Evolutionary conservation across 2,888 invertebrate genomes (phyloP).

Genomic region (Ditylenchus weischeri): DNA sequence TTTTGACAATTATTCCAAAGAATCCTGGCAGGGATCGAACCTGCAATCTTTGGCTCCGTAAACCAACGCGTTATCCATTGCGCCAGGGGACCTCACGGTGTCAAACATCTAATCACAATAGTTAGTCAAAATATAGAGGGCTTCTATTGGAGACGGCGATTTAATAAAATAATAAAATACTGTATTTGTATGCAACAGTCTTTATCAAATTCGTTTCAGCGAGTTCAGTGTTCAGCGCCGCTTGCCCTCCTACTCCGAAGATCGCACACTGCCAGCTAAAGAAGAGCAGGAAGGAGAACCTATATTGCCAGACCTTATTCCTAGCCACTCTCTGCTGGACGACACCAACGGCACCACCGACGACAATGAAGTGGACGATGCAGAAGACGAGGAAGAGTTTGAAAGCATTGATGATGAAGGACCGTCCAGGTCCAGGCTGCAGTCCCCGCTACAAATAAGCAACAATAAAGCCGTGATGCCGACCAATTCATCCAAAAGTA

Average conservation of each 20-base stretch:
- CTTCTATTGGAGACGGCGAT: too few species aligned
- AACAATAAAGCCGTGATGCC: neutral
- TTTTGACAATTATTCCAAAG: constrained; percentile 1
- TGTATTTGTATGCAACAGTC: too few species aligned
- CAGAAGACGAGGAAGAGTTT: constrained; percentile 9
- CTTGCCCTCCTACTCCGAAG: constrained; percentile 18
- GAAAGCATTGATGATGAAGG: neutral
- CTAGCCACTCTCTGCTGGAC: constrained; percentile 39
- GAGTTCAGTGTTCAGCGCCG: neutral
- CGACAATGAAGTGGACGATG: constrained; percentile 26
- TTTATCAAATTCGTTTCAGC: neutral
- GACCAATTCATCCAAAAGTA: constrained; percentile 4
- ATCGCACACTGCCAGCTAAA: constrained; percentile 28
- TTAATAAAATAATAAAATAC: too few species aligned
- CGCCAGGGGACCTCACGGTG: too few species aligned
- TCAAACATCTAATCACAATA: too few species aligned
- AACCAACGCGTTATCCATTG: too few species aligned
- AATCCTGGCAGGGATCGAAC: constrained; percentile 50
- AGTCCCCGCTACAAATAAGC: neutral
- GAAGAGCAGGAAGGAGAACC: constrained; percentile 42
- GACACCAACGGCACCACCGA: constrained; percentile 36
- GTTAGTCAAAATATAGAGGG: too few species aligned
- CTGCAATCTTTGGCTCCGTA: constrained; percentile 57
- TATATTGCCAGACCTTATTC: constrained; percentile 44
- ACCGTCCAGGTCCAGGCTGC: neutral